Evolutionary conservation across 2,888 invertebrate species (phyloP).

Genomic region (Aphidius colemani): DNA sequence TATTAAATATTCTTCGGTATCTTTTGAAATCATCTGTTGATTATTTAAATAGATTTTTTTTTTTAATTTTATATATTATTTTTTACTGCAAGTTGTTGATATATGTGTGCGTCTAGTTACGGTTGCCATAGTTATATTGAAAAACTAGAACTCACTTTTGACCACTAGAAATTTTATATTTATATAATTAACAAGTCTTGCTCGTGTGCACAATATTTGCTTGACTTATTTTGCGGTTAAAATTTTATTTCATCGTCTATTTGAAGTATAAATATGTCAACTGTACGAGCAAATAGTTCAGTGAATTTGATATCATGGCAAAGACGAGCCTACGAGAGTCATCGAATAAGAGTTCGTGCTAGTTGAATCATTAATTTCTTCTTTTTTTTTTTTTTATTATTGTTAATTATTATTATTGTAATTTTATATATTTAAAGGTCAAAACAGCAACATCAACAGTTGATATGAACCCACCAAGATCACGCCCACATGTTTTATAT

Average conservation of each 20-base stretch:
- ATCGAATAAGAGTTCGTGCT: conserved; percentile 47
- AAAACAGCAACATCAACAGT: conserved; percentile 48
- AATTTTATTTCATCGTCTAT: not conserved
- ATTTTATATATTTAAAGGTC: conserved; percentile 40
- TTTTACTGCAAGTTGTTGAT: too few species aligned
- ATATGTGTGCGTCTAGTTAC: not conserved
- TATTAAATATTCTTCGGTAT: not conserved
- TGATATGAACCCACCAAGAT: conserved; percentile 48
- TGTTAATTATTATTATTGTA: not conserved
- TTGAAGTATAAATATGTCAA: conserved; percentile 21
- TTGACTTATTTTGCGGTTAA: conserved; percentile 8
- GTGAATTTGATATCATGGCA: conserved; percentile 37
- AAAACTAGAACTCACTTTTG: not conserved
- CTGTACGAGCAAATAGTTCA: conserved; percentile 18
- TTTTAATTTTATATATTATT: too few species aligned
- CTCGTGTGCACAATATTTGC: conserved; percentile 12
- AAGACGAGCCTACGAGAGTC: conserved; percentile 46
- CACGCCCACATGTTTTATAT: conserved; percentile 47
- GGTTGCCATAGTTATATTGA: conserved; percentile 11
- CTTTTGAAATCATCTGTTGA: too few species aligned
- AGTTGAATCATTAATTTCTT: not conserved
- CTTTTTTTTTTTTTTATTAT: not conserved
- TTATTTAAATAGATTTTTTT: too few species aligned
- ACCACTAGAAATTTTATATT: conserved; percentile 3
- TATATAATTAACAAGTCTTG: conserved; percentile 35